A percentile compares a stretch with the other conserved stretches of the same genome.
Evolutionary conservation across 2,113 vertebrate genomes (phyloP).

Genomic region (Misgurnus anguillicaudatus): DNA sequence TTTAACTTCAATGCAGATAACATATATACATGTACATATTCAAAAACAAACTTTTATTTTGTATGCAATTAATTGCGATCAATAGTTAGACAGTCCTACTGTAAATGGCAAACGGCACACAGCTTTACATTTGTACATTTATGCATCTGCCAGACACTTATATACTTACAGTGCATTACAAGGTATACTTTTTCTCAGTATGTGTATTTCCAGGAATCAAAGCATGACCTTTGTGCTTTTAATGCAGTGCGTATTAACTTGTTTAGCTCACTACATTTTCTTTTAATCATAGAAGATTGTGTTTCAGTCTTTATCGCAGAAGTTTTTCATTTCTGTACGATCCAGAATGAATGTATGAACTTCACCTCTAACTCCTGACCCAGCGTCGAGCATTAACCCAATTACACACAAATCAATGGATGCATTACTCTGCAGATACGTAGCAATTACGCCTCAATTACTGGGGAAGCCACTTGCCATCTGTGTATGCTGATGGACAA

Average conservation of each 20-base stretch:
- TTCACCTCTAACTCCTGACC: slow-evolving; percentile 19
- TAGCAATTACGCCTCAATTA: slow-evolving; percentile 46
- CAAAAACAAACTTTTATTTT: no score
- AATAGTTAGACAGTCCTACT: no score
- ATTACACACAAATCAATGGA: slow-evolving; percentile 30
- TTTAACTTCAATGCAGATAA: not conserved
- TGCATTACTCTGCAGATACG: slow-evolving; percentile 27
- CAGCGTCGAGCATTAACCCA: slow-evolving; percentile 4
- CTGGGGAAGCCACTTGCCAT: slow-evolving; percentile 27
- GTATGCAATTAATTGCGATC: no score
- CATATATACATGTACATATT: no score
- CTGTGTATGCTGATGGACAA: slow-evolving; percentile 30
- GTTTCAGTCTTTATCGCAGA: not conserved
- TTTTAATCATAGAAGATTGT: not conserved
- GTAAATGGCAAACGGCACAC: no score
- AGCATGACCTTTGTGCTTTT: no score
- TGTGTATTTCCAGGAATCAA: no score
- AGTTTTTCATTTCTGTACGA: not conserved
- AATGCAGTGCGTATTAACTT: no score
- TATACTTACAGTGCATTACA: no score
- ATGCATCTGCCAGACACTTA: no score
- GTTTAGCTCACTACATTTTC: not conserved
- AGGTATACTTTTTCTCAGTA: no score
- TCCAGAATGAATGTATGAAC: slow-evolving; percentile 3
- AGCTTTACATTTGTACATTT: no score